phyloP scores from a whole-genome alignment of 2,797 vertebrate genomes.

The Pseudomugil gertrudae region DNA sequence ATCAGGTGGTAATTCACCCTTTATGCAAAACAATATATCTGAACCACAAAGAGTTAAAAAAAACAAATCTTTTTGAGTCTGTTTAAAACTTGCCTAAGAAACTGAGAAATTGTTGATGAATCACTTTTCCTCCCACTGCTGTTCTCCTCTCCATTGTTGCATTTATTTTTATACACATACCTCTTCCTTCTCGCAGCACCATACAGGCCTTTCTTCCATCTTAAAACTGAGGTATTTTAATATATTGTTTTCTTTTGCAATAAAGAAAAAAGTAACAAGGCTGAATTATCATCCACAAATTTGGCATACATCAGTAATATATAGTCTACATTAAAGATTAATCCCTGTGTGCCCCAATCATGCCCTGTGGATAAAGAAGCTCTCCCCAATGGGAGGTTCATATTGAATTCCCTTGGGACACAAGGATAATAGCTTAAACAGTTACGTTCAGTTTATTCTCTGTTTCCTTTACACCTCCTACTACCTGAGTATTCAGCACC shows the following conservation, averaged over 20 bases:
- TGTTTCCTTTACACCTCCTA: slow-evolving; percentile 57
- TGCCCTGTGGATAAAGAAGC: slow-evolving; percentile 71
- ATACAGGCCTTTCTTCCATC: slow-evolving; percentile 62
- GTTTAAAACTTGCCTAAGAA: slow-evolving; percentile 71
- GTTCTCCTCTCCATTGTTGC: slow-evolving; percentile 68
- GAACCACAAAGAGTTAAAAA: slow-evolving; percentile 62
- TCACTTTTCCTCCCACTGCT: slow-evolving; percentile 76
- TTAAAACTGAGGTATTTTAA: slow-evolving; percentile 71
- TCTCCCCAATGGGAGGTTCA: slow-evolving; percentile 75
- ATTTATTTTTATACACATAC: slow-evolving; percentile 77
- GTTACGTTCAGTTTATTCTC: slow-evolving; percentile 64
- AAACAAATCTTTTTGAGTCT: slow-evolving; percentile 62
- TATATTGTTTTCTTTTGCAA: slow-evolving; percentile 72
- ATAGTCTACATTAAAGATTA: slow-evolving; percentile 74
- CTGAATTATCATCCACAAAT: slow-evolving; percentile 66
- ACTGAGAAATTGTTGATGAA: slow-evolving; percentile 75
- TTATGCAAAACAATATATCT: slow-evolving; percentile 26
- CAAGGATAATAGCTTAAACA: slow-evolving; percentile 70
- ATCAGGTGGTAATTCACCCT: slow-evolving; percentile 33
- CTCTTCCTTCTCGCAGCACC: slow-evolving; percentile 70
- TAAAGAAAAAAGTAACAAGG: too few relatives aligned
- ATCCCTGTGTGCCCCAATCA: slow-evolving; percentile 70
- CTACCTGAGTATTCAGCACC: slow-evolving; percentile 52
- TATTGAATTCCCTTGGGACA: slow-evolving; percentile 64
- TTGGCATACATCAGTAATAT: slow-evolving; percentile 71